Percentiles rank a stretch among this genome's conserved stretches.
Conservation (phyloP, 2,888 invertebrate genomes). For the Leptopterna dolabrata region DNA sequence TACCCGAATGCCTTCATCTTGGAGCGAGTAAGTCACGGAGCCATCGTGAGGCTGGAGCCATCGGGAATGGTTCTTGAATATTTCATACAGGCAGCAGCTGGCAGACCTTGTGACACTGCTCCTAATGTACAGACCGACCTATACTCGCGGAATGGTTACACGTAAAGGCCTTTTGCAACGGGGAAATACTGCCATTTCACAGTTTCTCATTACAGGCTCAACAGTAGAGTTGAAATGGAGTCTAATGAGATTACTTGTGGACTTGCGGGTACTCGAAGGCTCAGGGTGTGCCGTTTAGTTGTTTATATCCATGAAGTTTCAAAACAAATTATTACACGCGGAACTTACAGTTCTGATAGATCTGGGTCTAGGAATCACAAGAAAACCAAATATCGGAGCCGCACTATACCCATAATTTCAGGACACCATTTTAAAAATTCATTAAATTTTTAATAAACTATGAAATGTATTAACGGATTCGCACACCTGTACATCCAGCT, state of each 20-base stretch:
- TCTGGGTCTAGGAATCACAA: too few species aligned
- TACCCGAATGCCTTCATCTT: not conserved
- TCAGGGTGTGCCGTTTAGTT: not conserved
- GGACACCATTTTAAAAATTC: too few species aligned
- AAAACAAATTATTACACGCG: too few species aligned
- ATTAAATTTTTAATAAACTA: too few species aligned
- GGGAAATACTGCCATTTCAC: not conserved
- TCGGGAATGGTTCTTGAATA: not conserved
- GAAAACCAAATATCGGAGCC: too few species aligned
- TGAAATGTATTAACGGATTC: too few species aligned
- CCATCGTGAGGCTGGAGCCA: not conserved
- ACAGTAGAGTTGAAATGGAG: not conserved
- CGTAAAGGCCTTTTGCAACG: not conserved
- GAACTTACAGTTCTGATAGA: too few species aligned
- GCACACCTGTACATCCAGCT: too few species aligned
- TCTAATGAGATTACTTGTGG: not conserved
- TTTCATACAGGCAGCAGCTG: not conserved
- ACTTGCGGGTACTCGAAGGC: not conserved
- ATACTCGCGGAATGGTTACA: not conserved
- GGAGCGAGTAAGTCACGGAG: not conserved
- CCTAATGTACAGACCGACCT: not conserved
- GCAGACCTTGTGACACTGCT: not conserved
- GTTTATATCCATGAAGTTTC: too few species aligned
- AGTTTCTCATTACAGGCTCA: not conserved
- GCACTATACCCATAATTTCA: too few species aligned